A percentile compares a stretch with the other conserved stretches of the same genome.
Evolutionary conservation across 2,888 invertebrate genomes (phyloP).

Genomic region (Euplexia lucipara): DNA sequence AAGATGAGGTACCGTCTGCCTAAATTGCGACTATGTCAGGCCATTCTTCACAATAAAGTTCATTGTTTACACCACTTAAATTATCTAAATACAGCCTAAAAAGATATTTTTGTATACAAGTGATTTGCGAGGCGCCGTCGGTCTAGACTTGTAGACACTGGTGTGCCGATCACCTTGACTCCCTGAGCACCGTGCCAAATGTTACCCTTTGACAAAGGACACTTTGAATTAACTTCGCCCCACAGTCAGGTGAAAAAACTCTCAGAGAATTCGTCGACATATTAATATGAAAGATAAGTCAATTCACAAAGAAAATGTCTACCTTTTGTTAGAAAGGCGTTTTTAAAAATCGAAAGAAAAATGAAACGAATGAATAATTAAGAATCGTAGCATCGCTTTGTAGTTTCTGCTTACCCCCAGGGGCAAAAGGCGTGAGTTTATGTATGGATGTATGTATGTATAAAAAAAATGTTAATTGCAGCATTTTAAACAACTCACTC

Average conservation of each 20-base stretch:
- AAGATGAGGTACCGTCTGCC: background rate
- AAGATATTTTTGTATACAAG: slow-evolving; percentile 22
- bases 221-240: slow-evolving; percentile 33
- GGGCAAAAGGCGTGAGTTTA: too few species aligned
- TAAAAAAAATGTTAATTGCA: too few species aligned
- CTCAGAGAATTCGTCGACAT: slow-evolving; percentile 38
- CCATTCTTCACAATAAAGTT: background rate
- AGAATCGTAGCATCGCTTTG: too few species aligned
- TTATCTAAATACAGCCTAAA: slow-evolving; percentile 15
- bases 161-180: slow-evolving; percentile 60
- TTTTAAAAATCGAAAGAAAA: slow-evolving; percentile 39
- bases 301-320: slow-evolving; percentile 16
- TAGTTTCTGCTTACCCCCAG: too few species aligned
- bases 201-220: slow-evolving; percentile 43
- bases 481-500: too few species aligned
- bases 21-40: background rate
- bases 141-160: slow-evolving; percentile 69
- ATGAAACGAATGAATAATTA: too few species aligned
- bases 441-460: too few species aligned
- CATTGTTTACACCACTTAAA: slow-evolving; percentile 23
- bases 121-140: slow-evolving; percentile 60
- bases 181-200: slow-evolving; percentile 48
- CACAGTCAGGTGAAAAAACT: slow-evolving; percentile 20
- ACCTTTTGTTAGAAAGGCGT: slow-evolving; percentile 7
- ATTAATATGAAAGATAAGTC: slow-evolving; percentile 43